Evolutionary conservation across 2,797 vertebrate genomes (phyloP).

Genomic region (Pogonophryne albipinna): DNA sequence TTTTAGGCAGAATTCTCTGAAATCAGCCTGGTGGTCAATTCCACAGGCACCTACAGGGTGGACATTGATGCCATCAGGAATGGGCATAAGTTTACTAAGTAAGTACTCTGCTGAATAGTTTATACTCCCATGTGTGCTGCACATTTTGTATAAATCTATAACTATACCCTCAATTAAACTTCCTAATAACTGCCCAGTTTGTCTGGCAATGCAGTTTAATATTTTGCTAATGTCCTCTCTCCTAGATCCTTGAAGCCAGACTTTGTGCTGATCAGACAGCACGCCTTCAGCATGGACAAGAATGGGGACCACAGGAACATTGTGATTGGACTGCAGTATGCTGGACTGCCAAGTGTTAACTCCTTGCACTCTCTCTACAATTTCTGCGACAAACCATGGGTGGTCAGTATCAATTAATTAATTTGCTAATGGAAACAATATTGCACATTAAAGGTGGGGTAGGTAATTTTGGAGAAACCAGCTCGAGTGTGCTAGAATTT

Average conservation of each 20-base stretch:
- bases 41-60: conserved; percentile 89
- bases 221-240: conserved; percentile 45
- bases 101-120: conserved; percentile 55
- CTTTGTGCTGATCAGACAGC: conserved; percentile 93
- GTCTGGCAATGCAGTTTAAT: conserved; percentile 36
- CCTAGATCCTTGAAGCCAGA: conserved; percentile 91
- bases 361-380: conserved; percentile 94
- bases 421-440: neutral
- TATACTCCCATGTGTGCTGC: neutral
- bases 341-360: conserved; percentile 91
- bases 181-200: neutral
- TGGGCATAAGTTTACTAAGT: conserved; percentile 90
- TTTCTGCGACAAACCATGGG: conserved; percentile 96
- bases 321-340: conserved; percentile 93
- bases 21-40: conserved; percentile 90
- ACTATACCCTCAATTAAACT: neutral
- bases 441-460: neutral
- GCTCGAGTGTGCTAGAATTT: too few relatives aligned
- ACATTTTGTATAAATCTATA: conserved; percentile 2
- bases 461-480: too few relatives aligned
- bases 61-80: conserved; percentile 89
- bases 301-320: conserved; percentile 93
- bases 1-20: conserved; percentile 92
- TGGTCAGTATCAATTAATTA: conserved; percentile 83
- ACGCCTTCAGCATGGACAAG: conserved; percentile 94